Base-by-base conservation (phyloP, 37 sponge, comb jelly and placozoan genomes). In the Agelas oroides region DNA sequence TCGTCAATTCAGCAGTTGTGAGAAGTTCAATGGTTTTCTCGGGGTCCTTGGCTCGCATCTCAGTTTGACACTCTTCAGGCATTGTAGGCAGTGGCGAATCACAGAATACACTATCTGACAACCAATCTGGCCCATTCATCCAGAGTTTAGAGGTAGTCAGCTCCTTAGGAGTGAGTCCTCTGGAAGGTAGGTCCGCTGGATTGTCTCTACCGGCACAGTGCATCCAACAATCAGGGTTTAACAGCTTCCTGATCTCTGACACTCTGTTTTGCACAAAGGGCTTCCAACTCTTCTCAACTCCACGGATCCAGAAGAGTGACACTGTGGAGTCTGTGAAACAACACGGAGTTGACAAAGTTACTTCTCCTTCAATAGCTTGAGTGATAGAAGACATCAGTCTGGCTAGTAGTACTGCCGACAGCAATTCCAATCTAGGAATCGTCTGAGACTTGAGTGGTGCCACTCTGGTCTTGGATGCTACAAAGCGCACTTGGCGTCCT, bases 221-320 rank as follows among this genome's bases (percentile, higher is more conserved):
- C n/a, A n/a, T n/a, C n/a, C n/a, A n/a, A n/a, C n/a, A n/a, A n/a
- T n/a, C n/a, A n/a, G n/a, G 55, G 46, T 70, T 70, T 53, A 70
- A 27, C 37, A 67, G 57, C 35, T 54, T 53, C 30, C 71, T 40
- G 82, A 69, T 81, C 37, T 81, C 82, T 13, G 21, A 19, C 6
- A 81, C 82, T 19, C 82, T 70, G 35, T 70, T 81, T 46, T 70
- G 55, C 27, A 81, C 34, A 24, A 69, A 81, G 18, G 52, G 71
- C 36, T 81, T 81, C 82, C 81, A 80, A 5, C 38, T n/a, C 69
- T 65, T 65, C 23, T 31, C 78, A 30, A 36, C 39, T 27, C 70
- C 71, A 6, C 23, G 69, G 82, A 81, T 81, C 82, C 82, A 81
- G 71, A 53, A 81, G 21, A 68, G 71, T 27, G 82, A 53, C 28